A percentile compares a stretch with the other conserved stretches of the same genome.
These are phyloP conservation scores for Artemia franciscana DNA, from an alignment of 1,140 invertebrate genomes.

Conservation along the genomic window DNA sequence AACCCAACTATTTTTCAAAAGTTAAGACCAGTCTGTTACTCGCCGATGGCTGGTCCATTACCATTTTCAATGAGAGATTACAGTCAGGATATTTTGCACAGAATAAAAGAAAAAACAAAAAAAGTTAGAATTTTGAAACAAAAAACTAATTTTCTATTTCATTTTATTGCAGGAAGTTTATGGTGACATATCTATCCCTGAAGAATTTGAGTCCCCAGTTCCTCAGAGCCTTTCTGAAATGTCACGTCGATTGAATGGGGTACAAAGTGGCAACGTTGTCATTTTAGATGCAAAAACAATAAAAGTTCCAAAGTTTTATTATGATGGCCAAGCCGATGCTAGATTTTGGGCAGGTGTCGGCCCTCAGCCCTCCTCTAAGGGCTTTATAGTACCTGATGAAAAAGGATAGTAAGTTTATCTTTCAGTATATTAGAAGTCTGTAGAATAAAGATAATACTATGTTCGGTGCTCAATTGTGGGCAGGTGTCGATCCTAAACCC, in stretches of 20 bases:
- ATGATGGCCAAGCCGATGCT: constrained; percentile 42
- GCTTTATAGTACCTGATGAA: constrained; percentile 63
- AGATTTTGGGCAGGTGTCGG: constrained; percentile 74
- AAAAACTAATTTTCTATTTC: not conserved
- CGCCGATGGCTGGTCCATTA: too few relatives aligned
- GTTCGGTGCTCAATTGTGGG: constrained; percentile 54
- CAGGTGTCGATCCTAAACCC: constrained; percentile 63
- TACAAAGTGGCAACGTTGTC: constrained; percentile 42
- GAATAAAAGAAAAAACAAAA: not conserved
- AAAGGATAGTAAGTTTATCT: constrained; percentile 57
- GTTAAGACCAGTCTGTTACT: too few relatives aligned
- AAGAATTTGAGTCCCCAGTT: constrained; percentile 67
- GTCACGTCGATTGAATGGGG: constrained; percentile 35
- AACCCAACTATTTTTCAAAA: too few relatives aligned
- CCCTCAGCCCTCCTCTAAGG: constrained; percentile 54
- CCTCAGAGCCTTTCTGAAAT: constrained; percentile 44
- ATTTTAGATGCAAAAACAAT: constrained; percentile 62
- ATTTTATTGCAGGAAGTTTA: constrained; percentile 39
- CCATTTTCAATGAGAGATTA: too few relatives aligned
- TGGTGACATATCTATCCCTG: constrained; percentile 69
- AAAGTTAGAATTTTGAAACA: not conserved
- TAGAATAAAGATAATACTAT: constrained; percentile 1
- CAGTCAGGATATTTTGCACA: too few relatives aligned
- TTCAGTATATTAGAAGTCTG: constrained; percentile 3
- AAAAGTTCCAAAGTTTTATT: constrained; percentile 42